Evolutionary conservation across 2,797 vertebrate genomes (phyloP).

Genomic region (Gymnocypris eckloni): DNA sequence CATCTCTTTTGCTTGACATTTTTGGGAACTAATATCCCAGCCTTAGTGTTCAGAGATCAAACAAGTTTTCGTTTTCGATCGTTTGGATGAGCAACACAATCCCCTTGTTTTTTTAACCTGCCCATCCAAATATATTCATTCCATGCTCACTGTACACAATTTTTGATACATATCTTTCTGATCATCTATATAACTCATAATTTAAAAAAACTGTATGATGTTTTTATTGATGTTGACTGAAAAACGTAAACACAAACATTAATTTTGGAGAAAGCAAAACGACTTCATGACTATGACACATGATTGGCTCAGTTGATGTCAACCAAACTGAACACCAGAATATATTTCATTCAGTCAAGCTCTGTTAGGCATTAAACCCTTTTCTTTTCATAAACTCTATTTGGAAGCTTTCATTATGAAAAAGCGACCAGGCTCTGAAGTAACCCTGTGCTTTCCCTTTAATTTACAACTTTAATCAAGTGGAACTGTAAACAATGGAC

Average conservation of each 20-base stretch:
- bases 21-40: not conserved
- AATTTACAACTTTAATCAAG: conserved; percentile 62
- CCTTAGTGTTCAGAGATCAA: not conserved
- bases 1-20: conserved; percentile 4
- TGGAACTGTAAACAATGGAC: conserved; percentile 62
- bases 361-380: conserved; percentile 24
- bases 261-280: not conserved
- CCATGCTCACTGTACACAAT: not conserved
- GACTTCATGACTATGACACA: not conserved
- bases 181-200: not conserved
- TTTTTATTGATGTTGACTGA: not conserved
- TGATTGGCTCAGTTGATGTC: conserved; percentile 24
- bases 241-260: not conserved
- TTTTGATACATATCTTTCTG: not conserved
- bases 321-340: conserved; percentile 4
- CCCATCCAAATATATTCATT: conserved; percentile 4
- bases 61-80: not conserved
- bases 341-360: conserved; percentile 27
- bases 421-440: conserved; percentile 54
- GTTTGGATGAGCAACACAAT: conserved; percentile 3
- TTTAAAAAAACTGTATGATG: no score
- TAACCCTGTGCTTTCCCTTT: conserved; percentile 46
- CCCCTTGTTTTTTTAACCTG: not conserved
- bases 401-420: conserved; percentile 59
- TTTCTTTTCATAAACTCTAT: conserved; percentile 42